These are phyloP conservation scores for Brachionus rotundiformis DNA, from an alignment of 1,140 invertebrate genomes.

Conservation along the genomic window DNA sequence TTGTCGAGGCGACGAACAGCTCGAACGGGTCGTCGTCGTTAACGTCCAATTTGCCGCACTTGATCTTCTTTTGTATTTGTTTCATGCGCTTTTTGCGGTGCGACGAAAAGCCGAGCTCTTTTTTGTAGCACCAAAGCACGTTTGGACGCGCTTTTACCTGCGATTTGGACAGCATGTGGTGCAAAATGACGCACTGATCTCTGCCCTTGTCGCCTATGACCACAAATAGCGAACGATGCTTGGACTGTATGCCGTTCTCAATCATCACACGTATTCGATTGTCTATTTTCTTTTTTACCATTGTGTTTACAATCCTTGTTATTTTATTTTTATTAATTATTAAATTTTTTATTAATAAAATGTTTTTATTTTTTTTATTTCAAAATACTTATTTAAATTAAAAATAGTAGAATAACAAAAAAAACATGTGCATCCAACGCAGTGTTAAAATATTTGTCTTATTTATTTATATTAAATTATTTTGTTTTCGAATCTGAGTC, in stretches of 20 bases:
- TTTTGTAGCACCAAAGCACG: constrained; percentile 98
- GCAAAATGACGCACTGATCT: constrained; percentile 92
- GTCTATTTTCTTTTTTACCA: constrained; percentile 76
- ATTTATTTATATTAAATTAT: no score
- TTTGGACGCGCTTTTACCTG: constrained; percentile 82
- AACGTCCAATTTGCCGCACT: constrained; percentile 76
- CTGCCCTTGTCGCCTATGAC: constrained; percentile 91
- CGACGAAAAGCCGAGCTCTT: constrained; percentile 86
- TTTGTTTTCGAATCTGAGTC: no score
- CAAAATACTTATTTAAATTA: no score
- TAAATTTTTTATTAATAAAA: no score
- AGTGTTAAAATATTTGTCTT: no score
- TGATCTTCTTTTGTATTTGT: constrained; percentile 79
- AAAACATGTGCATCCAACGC: no score
- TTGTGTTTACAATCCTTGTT: no score
- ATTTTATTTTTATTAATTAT: no score
- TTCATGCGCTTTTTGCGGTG: constrained; percentile 91
- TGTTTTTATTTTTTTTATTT: no score
- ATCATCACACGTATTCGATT: constrained; percentile 90
- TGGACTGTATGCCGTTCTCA: constrained; percentile 87
- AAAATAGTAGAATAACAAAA: no score
- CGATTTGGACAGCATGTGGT: constrained; percentile 94
- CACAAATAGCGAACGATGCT: constrained; percentile 87
- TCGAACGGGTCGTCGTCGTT: constrained; percentile 97
- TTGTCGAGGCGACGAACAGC: constrained; percentile 89